These are phyloP conservation scores for Morbakka virulenta DNA, from an alignment of 30 jellyfish, hydroid and myxozoan species.

Conservation along the genomic window DNA sequence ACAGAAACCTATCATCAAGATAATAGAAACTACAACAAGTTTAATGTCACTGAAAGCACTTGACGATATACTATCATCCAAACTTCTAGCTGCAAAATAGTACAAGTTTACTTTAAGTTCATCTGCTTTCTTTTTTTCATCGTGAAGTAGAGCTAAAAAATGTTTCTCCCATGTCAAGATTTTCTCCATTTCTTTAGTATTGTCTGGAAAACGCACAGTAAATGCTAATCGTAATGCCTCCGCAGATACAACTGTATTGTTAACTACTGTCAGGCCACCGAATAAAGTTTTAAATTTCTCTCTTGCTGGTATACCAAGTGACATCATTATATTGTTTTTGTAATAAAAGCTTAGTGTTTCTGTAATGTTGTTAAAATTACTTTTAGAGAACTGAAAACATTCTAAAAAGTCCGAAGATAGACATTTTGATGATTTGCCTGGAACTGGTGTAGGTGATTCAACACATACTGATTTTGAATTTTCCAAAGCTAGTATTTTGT, in stretches of 20 bases:
- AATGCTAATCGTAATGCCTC: conserved; percentile 59
- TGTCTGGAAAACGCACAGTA: conserved; percentile 59
- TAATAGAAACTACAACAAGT: conserved; percentile 62
- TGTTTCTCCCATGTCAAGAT: conserved; percentile 64
- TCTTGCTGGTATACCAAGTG: conserved; percentile 57
- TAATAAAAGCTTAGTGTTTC: conserved; percentile 37
- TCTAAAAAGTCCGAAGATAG: conserved; percentile 49
- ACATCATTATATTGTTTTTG: conserved; percentile 15
- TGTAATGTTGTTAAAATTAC: conserved; percentile 17
- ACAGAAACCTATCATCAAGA: conserved; percentile 71
- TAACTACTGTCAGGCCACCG: conserved; percentile 33
- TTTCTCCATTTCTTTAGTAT: conserved; percentile 25
- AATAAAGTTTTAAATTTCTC: conserved; percentile 53
- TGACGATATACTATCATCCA: conserved; percentile 77
- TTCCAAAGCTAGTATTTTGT: conserved; percentile 2
- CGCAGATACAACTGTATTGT: conserved; percentile 59
- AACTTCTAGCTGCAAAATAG: conserved; percentile 70
- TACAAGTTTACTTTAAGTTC: conserved; percentile 30
- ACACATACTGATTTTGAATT: conserved; percentile 51
- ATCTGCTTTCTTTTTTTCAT: conserved; percentile 8
- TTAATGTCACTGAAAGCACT: conserved; percentile 75
- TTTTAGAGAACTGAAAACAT: conserved; percentile 22
- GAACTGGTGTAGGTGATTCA: not conserved
- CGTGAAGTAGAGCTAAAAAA: conserved; percentile 16
- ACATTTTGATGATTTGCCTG: conserved; percentile 1